Evolutionary conservation across 2,113 vertebrate genomes (phyloP).

Genomic region (Daphoenositta chrysoptera): DNA sequence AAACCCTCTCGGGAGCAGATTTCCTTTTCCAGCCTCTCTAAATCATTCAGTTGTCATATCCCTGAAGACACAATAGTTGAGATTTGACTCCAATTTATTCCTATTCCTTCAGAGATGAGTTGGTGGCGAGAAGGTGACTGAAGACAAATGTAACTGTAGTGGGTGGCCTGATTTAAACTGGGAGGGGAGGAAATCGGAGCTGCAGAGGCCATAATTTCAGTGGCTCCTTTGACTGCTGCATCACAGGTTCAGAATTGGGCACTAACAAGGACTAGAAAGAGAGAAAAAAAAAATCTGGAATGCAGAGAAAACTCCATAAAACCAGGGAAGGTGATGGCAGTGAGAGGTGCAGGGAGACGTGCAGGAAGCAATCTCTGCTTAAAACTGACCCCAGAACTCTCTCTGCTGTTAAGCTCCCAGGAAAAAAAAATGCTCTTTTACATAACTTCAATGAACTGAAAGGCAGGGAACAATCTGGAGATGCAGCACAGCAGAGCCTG

Average conservation of each 20-base stretch:
- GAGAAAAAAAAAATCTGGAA: not conserved
- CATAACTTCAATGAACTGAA: not conserved
- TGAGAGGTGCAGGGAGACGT: not conserved
- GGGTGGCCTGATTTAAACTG: not conserved
- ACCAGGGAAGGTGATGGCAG: not conserved
- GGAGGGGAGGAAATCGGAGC: not conserved
- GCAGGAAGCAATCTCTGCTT: not conserved
- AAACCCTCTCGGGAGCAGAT: not conserved
- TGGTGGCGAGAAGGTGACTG: slow-evolving; percentile 16
- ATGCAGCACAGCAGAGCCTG: not conserved
- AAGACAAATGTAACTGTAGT: not conserved
- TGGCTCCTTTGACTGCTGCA: not conserved
- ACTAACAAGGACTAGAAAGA: not conserved
- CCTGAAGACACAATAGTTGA: not conserved
- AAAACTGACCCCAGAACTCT: not conserved
- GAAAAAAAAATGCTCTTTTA: not conserved
- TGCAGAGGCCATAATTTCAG: not conserved
- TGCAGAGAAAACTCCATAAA: not conserved
- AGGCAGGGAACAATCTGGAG: not conserved
- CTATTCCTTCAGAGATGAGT: not conserved
- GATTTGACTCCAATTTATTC: slow-evolving; percentile 37
- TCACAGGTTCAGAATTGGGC: not conserved
- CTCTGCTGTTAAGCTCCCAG: not conserved
- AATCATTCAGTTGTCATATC: slow-evolving; percentile 16
- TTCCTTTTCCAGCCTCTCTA: not conserved